A percentile compares a stretch with the other conserved stretches of the same genome.
Evolutionary conservation across 2,113 vertebrate species (phyloP).

Genomic region (Spea bombifrons): DNA sequence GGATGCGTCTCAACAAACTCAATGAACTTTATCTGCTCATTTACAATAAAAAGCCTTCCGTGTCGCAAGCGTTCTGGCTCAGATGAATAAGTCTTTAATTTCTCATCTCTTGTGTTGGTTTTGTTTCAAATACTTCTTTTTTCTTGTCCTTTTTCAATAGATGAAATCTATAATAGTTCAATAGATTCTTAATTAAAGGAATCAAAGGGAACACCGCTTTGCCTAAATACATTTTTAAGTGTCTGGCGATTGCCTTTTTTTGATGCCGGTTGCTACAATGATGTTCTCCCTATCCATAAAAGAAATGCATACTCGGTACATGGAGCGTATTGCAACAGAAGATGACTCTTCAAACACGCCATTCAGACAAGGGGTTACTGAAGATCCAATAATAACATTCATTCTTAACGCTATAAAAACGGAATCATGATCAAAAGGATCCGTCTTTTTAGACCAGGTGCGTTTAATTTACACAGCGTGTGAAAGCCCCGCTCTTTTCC

Average conservation of each 20-base stretch:
- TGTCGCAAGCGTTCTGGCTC: too few relatives aligned
- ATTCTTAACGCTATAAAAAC: conserved; percentile 22
- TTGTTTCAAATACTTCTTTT: too few relatives aligned
- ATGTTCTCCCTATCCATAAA: not conserved
- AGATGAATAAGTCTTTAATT: too few relatives aligned
- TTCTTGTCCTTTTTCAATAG: not conserved
- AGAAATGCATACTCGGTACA: not conserved
- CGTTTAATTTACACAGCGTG: not conserved
- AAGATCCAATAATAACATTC: conserved; percentile 16
- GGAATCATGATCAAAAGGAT: conserved; percentile 30
- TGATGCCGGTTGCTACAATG: not conserved
- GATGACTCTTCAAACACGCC: conserved; percentile 10
- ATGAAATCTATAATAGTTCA: not conserved
- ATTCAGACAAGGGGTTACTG: not conserved
- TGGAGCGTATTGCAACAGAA: not conserved
- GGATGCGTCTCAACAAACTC: too few relatives aligned
- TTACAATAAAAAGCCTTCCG: not conserved
- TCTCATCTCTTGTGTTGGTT: too few relatives aligned
- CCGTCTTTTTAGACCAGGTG: conserved; percentile 22
- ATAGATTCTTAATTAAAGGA: not conserved
- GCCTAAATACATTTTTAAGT: not conserved
- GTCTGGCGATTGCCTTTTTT: not conserved
- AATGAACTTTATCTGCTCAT: not conserved
- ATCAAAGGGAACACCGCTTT: not conserved
- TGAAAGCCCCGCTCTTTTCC: not conserved